phyloP scores from a whole-genome alignment of 2,113 vertebrate genomes.

The Andinoacara biseriatus region DNA sequence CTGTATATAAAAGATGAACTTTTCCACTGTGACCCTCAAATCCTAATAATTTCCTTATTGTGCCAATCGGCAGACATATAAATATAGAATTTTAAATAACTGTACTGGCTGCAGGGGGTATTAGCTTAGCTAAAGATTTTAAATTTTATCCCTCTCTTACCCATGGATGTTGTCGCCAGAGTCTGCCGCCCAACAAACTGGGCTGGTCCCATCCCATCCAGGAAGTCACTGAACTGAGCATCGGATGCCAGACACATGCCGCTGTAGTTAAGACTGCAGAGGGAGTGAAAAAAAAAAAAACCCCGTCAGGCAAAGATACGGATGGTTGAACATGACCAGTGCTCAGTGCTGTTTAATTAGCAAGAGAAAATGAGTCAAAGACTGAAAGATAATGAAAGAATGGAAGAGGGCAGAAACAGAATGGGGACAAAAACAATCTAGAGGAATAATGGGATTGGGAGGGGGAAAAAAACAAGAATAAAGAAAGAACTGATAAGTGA shows the following conservation, averaged over 20 bases:
- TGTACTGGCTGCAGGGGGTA: not conserved
- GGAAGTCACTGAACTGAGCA: slow-evolving; percentile 95
- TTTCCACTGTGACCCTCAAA: not conserved
- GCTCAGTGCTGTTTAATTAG: not conserved
- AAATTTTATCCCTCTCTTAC: slow-evolving; percentile 75
- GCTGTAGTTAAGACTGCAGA: slow-evolving; percentile 93
- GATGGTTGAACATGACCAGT: not conserved
- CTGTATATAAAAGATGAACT: too few species aligned
- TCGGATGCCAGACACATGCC: slow-evolving; percentile 95
- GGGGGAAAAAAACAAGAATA: not conserved
- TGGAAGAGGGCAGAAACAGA: not conserved
- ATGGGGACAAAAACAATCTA: not conserved
- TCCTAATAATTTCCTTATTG: not conserved
- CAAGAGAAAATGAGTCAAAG: not conserved
- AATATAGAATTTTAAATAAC: not conserved
- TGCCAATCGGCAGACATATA: not conserved
- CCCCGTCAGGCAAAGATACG: not conserved
- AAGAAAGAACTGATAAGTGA: not conserved
- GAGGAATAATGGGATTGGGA: slow-evolving; percentile 1
- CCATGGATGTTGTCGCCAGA: slow-evolving; percentile 97
- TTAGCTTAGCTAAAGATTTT: not conserved
- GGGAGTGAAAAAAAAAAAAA: not conserved
- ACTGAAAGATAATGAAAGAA: not conserved
- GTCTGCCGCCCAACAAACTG: slow-evolving; percentile 98
- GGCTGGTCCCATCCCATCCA: slow-evolving; percentile 97